Evolutionary conservation across 1,140 invertebrate species (phyloP).

Genomic region (Steinernema feltiae): DNA sequence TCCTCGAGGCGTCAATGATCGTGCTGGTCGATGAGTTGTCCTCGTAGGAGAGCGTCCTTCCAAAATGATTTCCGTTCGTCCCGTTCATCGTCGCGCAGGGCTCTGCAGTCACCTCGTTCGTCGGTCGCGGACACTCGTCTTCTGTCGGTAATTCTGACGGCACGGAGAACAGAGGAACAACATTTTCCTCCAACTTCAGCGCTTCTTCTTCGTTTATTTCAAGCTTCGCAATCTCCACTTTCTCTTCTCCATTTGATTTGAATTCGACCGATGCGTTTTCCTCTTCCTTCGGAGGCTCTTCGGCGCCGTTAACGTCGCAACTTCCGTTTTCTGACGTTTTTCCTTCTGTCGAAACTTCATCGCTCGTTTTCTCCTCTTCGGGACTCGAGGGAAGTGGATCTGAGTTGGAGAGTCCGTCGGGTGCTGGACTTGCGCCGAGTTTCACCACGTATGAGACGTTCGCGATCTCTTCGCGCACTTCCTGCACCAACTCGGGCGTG

Average conservation of each 20-base stretch:
- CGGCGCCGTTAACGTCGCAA: too few relatives aligned
- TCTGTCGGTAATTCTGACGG: background rate
- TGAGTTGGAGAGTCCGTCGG: background rate
- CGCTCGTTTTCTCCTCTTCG: too few relatives aligned
- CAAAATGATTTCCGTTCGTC: background rate
- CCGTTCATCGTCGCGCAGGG: background rate
- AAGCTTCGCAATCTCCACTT: background rate
- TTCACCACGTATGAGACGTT: background rate
- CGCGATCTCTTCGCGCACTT: background rate
- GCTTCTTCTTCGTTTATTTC: background rate
- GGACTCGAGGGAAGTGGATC: background rate
- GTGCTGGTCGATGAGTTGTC: background rate
- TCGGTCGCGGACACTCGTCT: background rate
- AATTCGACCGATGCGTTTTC: background rate
- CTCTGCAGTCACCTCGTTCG: background rate
- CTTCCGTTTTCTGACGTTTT: background rate
- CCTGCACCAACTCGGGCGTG: slow-evolving; percentile 9
- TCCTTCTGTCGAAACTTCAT: background rate
- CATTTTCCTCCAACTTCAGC: background rate
- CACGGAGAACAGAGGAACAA: background rate
- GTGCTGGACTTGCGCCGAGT: background rate
- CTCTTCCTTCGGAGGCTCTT: background rate
- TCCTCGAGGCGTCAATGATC: background rate
- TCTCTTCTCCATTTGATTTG: background rate
- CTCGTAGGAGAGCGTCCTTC: background rate